These are phyloP conservation scores for Scaptomyza reducta DNA, from an alignment of 2,888 invertebrate genomes.

Conservation along the genomic window DNA sequence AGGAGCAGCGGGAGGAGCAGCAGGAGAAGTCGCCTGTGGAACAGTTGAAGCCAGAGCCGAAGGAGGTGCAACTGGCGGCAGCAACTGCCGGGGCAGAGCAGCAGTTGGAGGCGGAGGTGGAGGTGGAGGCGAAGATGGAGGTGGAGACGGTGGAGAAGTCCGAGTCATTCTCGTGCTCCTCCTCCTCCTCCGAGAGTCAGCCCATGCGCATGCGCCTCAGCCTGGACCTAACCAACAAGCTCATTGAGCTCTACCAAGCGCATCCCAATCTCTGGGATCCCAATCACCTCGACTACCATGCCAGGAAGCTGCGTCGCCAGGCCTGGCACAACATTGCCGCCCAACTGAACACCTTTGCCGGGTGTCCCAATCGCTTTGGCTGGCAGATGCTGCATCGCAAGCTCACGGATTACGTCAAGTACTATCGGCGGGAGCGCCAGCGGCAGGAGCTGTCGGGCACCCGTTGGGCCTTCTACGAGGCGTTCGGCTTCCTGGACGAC, in stretches of 20 bases:
- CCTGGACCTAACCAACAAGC: constrained; percentile 57
- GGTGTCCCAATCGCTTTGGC: constrained; percentile 29
- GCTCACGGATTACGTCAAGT: constrained; percentile 74
- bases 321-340: constrained; percentile 71
- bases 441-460: constrained; percentile 37
- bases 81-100: constrained; percentile 7
- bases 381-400: constrained; percentile 79
- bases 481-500: constrained; percentile 75
- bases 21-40: too few species aligned
- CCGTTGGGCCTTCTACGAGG: constrained; percentile 73
- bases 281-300: constrained; percentile 71
- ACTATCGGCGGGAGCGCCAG: constrained; percentile 68
- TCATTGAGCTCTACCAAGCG: constrained; percentile 67
- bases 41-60: not conserved
- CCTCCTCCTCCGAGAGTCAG: constrained; percentile 9
- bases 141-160: not conserved
- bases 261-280: constrained; percentile 78
- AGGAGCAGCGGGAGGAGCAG: not conserved
- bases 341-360: constrained; percentile 50
- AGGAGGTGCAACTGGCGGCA: not conserved
- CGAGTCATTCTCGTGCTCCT: not conserved
- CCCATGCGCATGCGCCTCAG: constrained; percentile 54
- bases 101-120: not conserved
- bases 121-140: not conserved
- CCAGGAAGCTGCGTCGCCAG: constrained; percentile 61